phyloP scores from a whole-genome alignment of 2,888 invertebrate genomes.

The Thera britannica region DNA sequence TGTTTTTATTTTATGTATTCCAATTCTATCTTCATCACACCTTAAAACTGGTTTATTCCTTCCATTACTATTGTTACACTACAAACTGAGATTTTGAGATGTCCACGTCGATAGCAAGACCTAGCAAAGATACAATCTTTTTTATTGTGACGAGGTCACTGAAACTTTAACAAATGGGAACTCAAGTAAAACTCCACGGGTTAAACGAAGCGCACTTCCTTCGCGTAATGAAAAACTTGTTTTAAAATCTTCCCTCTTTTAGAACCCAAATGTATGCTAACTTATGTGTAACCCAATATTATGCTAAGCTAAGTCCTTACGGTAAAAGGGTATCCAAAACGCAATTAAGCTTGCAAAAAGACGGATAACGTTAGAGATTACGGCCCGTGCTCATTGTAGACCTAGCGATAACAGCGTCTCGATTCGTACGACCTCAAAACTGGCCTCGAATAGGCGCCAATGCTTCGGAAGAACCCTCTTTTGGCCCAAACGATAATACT shows the following conservation, averaged over 20 bases:
- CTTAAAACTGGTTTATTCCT: too few relatives aligned
- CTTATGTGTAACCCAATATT: constrained; percentile 5
- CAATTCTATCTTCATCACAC: too few relatives aligned
- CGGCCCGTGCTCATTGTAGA: constrained; percentile 62
- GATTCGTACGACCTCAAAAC: constrained; percentile 65
- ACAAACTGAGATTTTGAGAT: too few relatives aligned
- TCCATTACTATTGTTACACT: too few relatives aligned
- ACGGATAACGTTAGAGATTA: constrained; percentile 53
- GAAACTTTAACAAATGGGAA: too few relatives aligned
- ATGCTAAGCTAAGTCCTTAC: background rate
- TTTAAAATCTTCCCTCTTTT: background rate
- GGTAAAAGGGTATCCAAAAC: constrained; percentile 16
- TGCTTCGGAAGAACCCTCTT: constrained; percentile 72
- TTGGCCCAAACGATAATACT: constrained; percentile 76
- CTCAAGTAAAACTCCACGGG: too few relatives aligned
- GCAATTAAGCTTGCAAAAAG: constrained; percentile 43
- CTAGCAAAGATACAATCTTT: too few relatives aligned
- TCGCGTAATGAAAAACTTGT: background rate
- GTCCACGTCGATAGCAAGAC: too few relatives aligned
- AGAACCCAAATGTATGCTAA: constrained; percentile 1
- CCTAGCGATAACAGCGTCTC: constrained; percentile 69
- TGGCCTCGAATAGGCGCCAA: constrained; percentile 61
- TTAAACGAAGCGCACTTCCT: too few relatives aligned
- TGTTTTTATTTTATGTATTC: too few relatives aligned
- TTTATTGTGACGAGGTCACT: too few relatives aligned